Percentiles rank a stretch among this genome's conserved stretches.
Conservation (phyloP, 2,888 invertebrate genomes). For the Pegoplata infirma region DNA sequence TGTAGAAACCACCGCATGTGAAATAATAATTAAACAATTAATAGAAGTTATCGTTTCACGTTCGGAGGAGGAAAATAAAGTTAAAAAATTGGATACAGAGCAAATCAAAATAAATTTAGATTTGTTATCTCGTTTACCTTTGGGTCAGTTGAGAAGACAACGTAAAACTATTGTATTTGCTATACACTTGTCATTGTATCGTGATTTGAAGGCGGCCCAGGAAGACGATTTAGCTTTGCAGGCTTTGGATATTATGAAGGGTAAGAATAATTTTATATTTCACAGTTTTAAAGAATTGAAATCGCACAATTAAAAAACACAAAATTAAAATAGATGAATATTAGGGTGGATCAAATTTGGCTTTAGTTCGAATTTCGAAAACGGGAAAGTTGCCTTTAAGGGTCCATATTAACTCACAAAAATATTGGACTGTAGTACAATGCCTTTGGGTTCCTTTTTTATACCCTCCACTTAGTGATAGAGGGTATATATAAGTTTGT, state of each 20-base stretch:
- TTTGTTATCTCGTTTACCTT: constrained; percentile 68
- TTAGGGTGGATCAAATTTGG: too few relatives aligned
- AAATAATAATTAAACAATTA: constrained; percentile 51
- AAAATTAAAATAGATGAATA: too few relatives aligned
- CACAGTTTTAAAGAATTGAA: too few relatives aligned
- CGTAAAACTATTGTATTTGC: constrained; percentile 71
- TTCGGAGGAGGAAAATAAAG: constrained; percentile 44
- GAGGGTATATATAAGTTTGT: too few relatives aligned
- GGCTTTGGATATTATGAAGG: constrained; percentile 65
- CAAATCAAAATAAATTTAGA: constrained; percentile 63
- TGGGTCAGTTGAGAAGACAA: constrained; percentile 67
- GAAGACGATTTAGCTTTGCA: constrained; percentile 58
- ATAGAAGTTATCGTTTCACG: constrained; percentile 43
- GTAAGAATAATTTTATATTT: too few relatives aligned
- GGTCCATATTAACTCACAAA: too few relatives aligned
- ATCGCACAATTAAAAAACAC: too few relatives aligned
- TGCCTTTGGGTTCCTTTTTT: too few relatives aligned
- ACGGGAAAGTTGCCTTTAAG: too few relatives aligned
- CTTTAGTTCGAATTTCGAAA: too few relatives aligned
- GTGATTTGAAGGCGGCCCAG: constrained; percentile 68
- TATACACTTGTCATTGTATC: constrained; percentile 70
- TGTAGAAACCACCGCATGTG: constrained; percentile 47
- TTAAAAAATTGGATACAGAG: constrained; percentile 62
- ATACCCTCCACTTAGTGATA: too few relatives aligned
- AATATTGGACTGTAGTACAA: too few relatives aligned